Percentiles rank a stretch among this genome's conserved stretches.
Conservation (phyloP, 1,140 invertebrate species). For the Drosophila guanche region DNA sequence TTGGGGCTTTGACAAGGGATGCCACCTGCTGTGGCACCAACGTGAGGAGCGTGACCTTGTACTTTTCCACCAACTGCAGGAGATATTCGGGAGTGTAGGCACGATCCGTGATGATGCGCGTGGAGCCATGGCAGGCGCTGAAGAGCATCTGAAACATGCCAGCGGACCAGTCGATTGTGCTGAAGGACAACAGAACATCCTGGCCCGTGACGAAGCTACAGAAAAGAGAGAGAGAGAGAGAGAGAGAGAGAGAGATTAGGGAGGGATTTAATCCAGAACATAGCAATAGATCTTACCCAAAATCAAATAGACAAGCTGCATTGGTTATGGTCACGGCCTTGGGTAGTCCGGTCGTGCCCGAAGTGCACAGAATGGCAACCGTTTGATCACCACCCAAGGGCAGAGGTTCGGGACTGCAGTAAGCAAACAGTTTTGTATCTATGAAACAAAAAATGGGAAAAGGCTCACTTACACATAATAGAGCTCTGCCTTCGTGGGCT, state of each 20-base stretch:
- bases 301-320: slow-evolving; percentile 74
- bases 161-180: slow-evolving; percentile 77
- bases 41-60: slow-evolving; percentile 71
- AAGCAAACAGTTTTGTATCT: neutral
- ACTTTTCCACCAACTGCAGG: slow-evolving; percentile 73
- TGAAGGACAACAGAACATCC: slow-evolving; percentile 77
- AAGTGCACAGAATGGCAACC: slow-evolving; percentile 85
- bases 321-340: slow-evolving; percentile 91
- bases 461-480: slow-evolving; percentile 60
- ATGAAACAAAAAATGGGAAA: neutral
- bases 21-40: slow-evolving; percentile 71
- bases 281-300: slow-evolving; percentile 49
- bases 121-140: slow-evolving; percentile 71
- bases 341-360: slow-evolving; percentile 90
- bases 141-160: slow-evolving; percentile 77
- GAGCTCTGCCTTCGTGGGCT: slow-evolving; percentile 65
- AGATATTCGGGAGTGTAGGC: slow-evolving; percentile 73
- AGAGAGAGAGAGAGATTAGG: neutral
- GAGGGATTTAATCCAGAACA: no score
- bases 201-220: slow-evolving; percentile 72
- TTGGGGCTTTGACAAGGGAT: slow-evolving; percentile 59
- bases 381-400: slow-evolving; percentile 73
- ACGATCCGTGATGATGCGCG: slow-evolving; percentile 72
- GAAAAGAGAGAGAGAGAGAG: neutral
- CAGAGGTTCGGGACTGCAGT: slow-evolving; percentile 60